Conservation (phyloP, 2,888 invertebrate genomes). For the Oscheius sp. region DNA sequence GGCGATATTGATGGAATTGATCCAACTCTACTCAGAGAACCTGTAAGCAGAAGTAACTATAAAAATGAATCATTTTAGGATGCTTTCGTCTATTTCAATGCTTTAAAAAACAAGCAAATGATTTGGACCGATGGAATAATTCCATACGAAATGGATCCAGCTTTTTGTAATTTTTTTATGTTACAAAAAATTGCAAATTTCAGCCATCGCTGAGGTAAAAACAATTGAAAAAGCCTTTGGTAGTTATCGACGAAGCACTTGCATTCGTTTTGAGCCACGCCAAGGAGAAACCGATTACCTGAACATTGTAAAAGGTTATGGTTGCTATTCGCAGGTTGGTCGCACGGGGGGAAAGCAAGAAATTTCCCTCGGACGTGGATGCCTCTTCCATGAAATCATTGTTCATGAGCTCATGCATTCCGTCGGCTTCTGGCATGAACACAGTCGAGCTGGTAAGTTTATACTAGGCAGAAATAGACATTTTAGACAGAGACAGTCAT, state of each 20-base stretch:
- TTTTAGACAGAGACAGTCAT: slow-evolving; percentile 71
- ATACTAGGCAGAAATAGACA: neutral
- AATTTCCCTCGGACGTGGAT: slow-evolving; percentile 65
- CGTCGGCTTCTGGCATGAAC: slow-evolving; percentile 70
- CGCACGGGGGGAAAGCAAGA: slow-evolving; percentile 68
- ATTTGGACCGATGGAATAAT: slow-evolving; percentile 65
- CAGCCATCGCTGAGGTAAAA: slow-evolving; percentile 60
- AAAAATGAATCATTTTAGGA: slow-evolving; percentile 40
- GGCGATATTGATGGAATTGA: slow-evolving; percentile 70
- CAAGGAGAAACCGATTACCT: slow-evolving; percentile 70
- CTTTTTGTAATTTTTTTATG: slow-evolving; percentile 63
- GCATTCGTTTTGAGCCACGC: slow-evolving; percentile 70
- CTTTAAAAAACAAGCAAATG: slow-evolving; percentile 65
- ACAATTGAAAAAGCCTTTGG: slow-evolving; percentile 65
- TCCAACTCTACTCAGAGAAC: slow-evolving; percentile 47
- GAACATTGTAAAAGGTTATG: slow-evolving; percentile 67
- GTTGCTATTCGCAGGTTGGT: slow-evolving; percentile 70
- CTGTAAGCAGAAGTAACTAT: slow-evolving; percentile 41
- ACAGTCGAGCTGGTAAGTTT: slow-evolving; percentile 61
- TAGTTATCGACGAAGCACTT: slow-evolving; percentile 68
- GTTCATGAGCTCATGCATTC: slow-evolving; percentile 69
- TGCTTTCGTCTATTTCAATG: slow-evolving; percentile 62
- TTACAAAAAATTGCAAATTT: slow-evolving; percentile 20
- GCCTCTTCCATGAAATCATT: slow-evolving; percentile 70
- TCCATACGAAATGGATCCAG: slow-evolving; percentile 66